Percentiles rank a stretch among this genome's conserved stretches.
Conservation (phyloP, 2,888 invertebrate genomes). For the Leucoma salicis region DNA sequence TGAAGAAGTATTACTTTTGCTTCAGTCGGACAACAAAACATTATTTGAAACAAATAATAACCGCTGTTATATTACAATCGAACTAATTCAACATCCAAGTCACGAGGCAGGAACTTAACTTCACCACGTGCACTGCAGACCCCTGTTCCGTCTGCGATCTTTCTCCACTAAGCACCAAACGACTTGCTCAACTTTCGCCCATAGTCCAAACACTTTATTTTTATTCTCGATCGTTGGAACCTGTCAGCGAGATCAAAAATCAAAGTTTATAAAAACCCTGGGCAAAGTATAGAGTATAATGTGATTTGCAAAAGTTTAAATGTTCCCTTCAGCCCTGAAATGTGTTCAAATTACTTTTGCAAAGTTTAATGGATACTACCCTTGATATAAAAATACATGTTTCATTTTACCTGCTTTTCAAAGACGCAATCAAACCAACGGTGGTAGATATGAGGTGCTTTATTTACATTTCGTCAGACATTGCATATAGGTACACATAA, state of each 20-base stretch:
- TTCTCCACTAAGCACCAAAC: constrained; percentile 11
- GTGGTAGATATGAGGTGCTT: no score
- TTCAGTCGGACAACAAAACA: neutral
- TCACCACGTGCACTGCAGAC: constrained; percentile 4
- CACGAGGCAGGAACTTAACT: constrained; percentile 14
- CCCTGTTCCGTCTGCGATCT: constrained; percentile 10
- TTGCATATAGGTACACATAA: no score
- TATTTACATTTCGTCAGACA: no score
- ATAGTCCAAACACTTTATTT: constrained; percentile 36
- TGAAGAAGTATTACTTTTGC: no score
- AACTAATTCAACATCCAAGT: constrained; percentile 10
- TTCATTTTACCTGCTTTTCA: no score
- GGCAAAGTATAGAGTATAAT: constrained; percentile 33
- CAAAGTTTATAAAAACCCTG: constrained; percentile 35
- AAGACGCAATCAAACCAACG: no score
- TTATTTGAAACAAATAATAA: constrained; percentile 19
- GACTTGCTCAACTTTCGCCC: constrained; percentile 22
- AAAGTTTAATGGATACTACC: constrained; percentile 17
- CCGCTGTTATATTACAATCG: constrained; percentile 25
- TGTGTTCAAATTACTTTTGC: constrained; percentile 35
- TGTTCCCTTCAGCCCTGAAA: constrained; percentile 36
- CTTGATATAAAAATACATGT: constrained; percentile 6
- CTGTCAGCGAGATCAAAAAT: constrained; percentile 40
- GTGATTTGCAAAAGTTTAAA: constrained; percentile 40
- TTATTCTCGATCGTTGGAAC: constrained; percentile 39